A percentile compares a stretch with the other conserved stretches of the same genome.
Conservation (phyloP, 2,888 invertebrate species). For the Magallana nippona region DNA sequence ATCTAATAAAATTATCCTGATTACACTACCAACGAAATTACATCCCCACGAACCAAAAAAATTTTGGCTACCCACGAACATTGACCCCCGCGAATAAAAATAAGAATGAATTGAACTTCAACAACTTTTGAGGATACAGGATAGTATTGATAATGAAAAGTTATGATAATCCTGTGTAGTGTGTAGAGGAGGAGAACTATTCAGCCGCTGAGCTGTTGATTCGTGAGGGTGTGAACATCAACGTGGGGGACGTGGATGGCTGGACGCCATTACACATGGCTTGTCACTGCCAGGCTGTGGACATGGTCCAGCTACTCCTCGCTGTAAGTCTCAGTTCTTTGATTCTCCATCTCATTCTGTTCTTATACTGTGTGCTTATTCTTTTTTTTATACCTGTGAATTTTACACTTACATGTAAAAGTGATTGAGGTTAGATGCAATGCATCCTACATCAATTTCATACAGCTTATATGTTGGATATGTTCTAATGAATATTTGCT, state of each 20-base stretch:
- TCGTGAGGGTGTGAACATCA: conserved; percentile 65
- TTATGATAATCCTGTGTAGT: conserved; percentile 58
- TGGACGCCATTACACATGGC: conserved; percentile 74
- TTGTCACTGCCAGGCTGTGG: conserved; percentile 69
- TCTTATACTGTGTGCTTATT: neutral
- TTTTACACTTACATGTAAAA: no score
- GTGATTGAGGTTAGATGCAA: no score
- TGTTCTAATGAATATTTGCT: no score
- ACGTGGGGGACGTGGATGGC: conserved; percentile 68
- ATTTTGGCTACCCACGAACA: no score
- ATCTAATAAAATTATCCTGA: no score
- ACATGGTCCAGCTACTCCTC: conserved; percentile 67
- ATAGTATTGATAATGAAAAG: neutral
- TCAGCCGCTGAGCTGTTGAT: conserved; percentile 67
- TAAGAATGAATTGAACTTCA: no score
- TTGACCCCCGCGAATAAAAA: no score
- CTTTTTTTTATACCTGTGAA: no score
- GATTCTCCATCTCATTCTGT: neutral
- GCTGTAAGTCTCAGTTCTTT: conserved; percentile 57
- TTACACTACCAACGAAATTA: no score
- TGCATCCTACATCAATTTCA: no score
- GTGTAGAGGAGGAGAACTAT: conserved; percentile 68
- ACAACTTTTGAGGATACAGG: neutral
- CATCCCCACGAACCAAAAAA: no score
- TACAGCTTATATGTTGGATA: no score